A percentile compares a stretch with the other conserved stretches of the same genome.
Evolutionary conservation across 2,797 vertebrate genomes (phyloP).

Genomic region (Coregonus ussuriensis): DNA sequence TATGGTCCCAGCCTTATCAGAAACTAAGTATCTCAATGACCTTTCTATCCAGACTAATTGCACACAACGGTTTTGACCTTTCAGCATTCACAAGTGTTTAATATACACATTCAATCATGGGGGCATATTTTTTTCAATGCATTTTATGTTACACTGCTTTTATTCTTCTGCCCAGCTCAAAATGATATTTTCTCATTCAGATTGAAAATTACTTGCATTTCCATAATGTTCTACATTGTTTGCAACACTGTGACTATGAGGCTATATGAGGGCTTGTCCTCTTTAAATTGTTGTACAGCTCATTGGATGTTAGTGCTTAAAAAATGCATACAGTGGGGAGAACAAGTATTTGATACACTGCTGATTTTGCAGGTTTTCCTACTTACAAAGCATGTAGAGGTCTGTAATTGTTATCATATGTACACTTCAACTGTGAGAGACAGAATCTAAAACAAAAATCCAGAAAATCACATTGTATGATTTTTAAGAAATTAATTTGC

Average conservation of each 20-base stretch:
- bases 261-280: background rate
- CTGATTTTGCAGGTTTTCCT: too few species aligned
- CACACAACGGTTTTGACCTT: slow-evolving; percentile 77
- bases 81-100: slow-evolving; percentile 65
- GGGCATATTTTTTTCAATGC: slow-evolving; percentile 41
- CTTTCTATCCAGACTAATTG: slow-evolving; percentile 79
- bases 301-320: background rate
- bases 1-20: slow-evolving; percentile 70
- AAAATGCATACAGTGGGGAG: background rate
- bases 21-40: slow-evolving; percentile 71
- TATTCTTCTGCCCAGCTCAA: slow-evolving; percentile 11
- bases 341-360: too few species aligned
- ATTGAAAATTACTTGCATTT: background rate
- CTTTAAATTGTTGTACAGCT: background rate
- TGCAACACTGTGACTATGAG: background rate
- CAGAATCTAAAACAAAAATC: too few species aligned
- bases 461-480: too few species aligned
- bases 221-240: background rate
- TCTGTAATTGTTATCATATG: too few species aligned
- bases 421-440: too few species aligned
- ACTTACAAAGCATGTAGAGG: too few species aligned
- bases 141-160: slow-evolving; percentile 11
- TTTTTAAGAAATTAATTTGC: too few species aligned
- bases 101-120: slow-evolving; percentile 39
- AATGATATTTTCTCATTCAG: slow-evolving; percentile 38